Percentiles rank a stretch among this genome's conserved stretches.
Evolutionary conservation across 35 echinoderm and acorn worm genomes (phyloP).

Genomic region (Diadema setosum): DNA sequence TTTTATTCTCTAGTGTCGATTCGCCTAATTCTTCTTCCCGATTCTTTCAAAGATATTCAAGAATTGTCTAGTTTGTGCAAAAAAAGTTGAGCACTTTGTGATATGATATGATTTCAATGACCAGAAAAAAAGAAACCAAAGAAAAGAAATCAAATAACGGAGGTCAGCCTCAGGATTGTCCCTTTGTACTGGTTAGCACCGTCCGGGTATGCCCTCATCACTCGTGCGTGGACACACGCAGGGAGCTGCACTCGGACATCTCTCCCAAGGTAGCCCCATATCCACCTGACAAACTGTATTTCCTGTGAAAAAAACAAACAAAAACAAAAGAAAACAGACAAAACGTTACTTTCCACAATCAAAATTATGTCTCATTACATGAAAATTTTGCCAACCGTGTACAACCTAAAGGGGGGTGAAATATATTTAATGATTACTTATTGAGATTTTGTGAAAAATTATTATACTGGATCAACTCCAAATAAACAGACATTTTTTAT

Average conservation of each 20-base stretch:
- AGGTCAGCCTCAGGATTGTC: constrained; percentile 4
- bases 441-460: background rate
- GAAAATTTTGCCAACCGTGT: background rate
- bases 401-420: background rate
- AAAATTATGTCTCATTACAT: background rate
- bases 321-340: background rate
- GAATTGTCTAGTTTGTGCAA: no score
- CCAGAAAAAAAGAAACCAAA: no score
- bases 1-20: no score
- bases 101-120: no score
- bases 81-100: no score
- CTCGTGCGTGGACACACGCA: background rate
- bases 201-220: background rate
- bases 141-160: no score
- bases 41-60: no score
- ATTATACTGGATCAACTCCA: background rate
- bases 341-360: background rate
- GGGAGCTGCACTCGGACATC: background rate
- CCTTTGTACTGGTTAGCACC: background rate
- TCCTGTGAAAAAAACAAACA: constrained; percentile 10
- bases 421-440: background rate
- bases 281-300: background rate
- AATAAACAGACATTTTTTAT: background rate
- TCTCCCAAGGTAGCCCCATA: background rate
- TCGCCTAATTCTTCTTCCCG: no score